These are phyloP conservation scores for Drosophila nigrodunni DNA, from an alignment of 1,140 invertebrate species.

Conservation along the genomic window DNA sequence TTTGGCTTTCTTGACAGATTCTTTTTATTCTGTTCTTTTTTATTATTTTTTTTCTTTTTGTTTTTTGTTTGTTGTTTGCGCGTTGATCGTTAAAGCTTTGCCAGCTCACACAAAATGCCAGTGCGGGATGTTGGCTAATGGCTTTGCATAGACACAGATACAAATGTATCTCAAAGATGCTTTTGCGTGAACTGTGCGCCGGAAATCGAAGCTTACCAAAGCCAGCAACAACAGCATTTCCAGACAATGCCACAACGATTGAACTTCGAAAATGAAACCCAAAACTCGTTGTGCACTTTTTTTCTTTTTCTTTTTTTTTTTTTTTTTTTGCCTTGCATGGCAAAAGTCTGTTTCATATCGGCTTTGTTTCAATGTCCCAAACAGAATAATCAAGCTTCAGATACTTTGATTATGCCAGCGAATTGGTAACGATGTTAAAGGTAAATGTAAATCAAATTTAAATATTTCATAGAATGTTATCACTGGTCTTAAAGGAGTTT, in stretches of 20 bases:
- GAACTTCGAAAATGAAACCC: slow-evolving; percentile 47
- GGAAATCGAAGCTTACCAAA: slow-evolving; percentile 50
- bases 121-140: slow-evolving; percentile 9
- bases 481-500: too few relatives aligned
- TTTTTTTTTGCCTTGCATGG: slow-evolving; percentile 10
- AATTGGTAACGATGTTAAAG: background rate
- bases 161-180: slow-evolving; percentile 46
- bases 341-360: slow-evolving; percentile 47
- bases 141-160: slow-evolving; percentile 14
- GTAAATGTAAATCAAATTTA: too few relatives aligned
- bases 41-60: background rate
- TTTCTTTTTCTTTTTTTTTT: too few relatives aligned
- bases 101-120: slow-evolving; percentile 11
- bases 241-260: slow-evolving; percentile 33
- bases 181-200: slow-evolving; percentile 36
- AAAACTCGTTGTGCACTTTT: slow-evolving; percentile 51
- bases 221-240: slow-evolving; percentile 15
- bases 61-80: background rate
- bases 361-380: slow-evolving; percentile 37
- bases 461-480: too few relatives aligned
- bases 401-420: background rate
- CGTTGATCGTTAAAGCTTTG: slow-evolving; percentile 8
- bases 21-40: background rate
- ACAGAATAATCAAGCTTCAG: background rate
- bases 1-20: background rate